Evolutionary conservation across 2,113 vertebrate genomes (phyloP).

Genomic region (Carollia perspicillata): DNA sequence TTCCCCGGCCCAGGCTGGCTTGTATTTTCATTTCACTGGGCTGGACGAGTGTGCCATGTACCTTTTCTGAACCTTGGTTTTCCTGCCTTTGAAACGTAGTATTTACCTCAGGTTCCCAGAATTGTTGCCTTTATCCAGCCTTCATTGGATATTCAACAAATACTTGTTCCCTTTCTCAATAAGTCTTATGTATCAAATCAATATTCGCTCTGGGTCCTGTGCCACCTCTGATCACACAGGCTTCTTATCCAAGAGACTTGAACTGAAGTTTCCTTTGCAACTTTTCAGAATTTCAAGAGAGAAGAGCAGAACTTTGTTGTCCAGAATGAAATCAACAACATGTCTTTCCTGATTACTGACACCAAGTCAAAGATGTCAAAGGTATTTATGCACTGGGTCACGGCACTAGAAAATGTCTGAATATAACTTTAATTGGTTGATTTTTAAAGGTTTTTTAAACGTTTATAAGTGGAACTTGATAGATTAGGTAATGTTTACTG

Average conservation of each 20-base stretch:
- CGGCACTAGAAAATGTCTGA: neutral
- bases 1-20: neutral
- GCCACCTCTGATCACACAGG: neutral
- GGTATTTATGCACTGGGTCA: constrained; percentile 78
- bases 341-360: constrained; percentile 97
- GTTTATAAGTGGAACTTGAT: neutral
- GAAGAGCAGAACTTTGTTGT: constrained; percentile 99
- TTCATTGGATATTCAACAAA: neutral
- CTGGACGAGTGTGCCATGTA: neutral
- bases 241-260: neutral
- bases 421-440: neutral
- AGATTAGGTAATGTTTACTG: neutral
- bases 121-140: neutral
- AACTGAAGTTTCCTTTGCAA: constrained; percentile 43
- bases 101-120: neutral
- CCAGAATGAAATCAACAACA: constrained; percentile 99
- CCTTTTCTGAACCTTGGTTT: neutral
- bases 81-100: neutral
- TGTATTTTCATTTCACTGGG: neutral
- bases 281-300: constrained; percentile 94
- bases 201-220: neutral
- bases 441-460: neutral
- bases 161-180: neutral
- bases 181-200: neutral
- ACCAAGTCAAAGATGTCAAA: constrained; percentile 98